These are phyloP conservation scores for Drosophila sordidula DNA, from an alignment of 2,888 invertebrate genomes.

Conservation along the genomic window DNA sequence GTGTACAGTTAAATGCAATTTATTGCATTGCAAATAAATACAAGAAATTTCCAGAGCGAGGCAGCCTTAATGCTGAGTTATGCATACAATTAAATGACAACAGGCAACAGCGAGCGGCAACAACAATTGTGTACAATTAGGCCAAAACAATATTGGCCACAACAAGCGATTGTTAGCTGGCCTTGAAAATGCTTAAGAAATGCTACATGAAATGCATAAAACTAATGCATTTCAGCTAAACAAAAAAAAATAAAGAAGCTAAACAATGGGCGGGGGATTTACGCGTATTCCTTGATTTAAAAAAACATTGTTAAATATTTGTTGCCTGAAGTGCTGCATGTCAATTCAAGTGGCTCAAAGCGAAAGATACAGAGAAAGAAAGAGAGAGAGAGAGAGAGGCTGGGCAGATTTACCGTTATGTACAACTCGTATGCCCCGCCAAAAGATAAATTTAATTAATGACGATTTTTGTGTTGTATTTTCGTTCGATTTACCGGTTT, in stretches of 20 bases:
- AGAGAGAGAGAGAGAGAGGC: not conserved
- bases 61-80: constrained; percentile 64
- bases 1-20: constrained; percentile 57
- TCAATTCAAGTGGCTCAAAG: constrained; percentile 27
- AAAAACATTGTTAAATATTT: constrained; percentile 28
- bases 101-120: constrained; percentile 11
- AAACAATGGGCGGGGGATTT: constrained; percentile 16
- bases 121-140: constrained; percentile 63
- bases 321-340: constrained; percentile 26
- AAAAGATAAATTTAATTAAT: constrained; percentile 71
- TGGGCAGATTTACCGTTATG: constrained; percentile 55
- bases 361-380: not conserved
- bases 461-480: constrained; percentile 53
- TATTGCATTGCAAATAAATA: constrained; percentile 72
- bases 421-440: constrained; percentile 16
- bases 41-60: constrained; percentile 42
- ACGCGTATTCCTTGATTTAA: constrained; percentile 36
- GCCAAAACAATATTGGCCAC: constrained; percentile 55
- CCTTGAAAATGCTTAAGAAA: constrained; percentile 69
- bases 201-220: constrained; percentile 74
- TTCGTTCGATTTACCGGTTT: constrained; percentile 69
- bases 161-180: constrained; percentile 24
- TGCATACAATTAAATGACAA: constrained; percentile 48
- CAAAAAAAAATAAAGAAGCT: constrained; percentile 27
- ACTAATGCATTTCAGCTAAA: constrained; percentile 41